Base-by-base conservation (phyloP, 2,797 vertebrate species). In the Anabacerthia variegaticeps region DNA sequence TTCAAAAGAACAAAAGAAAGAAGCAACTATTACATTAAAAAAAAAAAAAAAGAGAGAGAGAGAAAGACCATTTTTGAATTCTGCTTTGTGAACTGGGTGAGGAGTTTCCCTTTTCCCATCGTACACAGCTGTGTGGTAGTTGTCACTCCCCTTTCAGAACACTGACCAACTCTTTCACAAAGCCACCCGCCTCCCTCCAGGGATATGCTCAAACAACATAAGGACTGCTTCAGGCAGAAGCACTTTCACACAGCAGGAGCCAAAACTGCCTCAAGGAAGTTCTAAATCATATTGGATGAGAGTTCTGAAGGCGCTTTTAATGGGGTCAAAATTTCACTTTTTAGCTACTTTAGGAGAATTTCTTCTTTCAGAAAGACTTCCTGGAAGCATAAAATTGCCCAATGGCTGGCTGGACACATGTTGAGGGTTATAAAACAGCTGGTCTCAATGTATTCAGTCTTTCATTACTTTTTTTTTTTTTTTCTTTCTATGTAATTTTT, bases 211-310 rank as follows among this genome's bases (percentile, higher is more conserved):
- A 81, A 78, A 86, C 62, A 73, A 59, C 39, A 73, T 43, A 52
- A 46, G 41, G 52, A 77, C 8, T 87, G 59, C 90, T 90, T 92
- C 80, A 91, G 86, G 52, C 81, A 94, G 55, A 82, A 91, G 74
- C 59, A 39, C 63, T 95, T 95, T 95, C 83, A 84, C 92, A 94
- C 66, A 93, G 43, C 68, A 88, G 62, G 73, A 93, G 84, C 77
- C 92, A 95, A 86, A 95, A 84, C 2, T 84, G 52, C 88, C 71
- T 32, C 39, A 51, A 89, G 92, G 63, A 92, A 96, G 46, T 81
- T 58, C 43, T 90, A 95, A 81, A 88, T 75, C 46, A 52, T 41
- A 56, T 5, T 66, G 41, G 59, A 56, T 67, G 21, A 63, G 55
- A 59, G 63, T 79, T 88, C 48, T 76, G 67, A 78, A 0, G 1